Evolutionary conservation across 2,888 invertebrate genomes (phyloP), one percentile per base, ranked within the genome.

Genomic region (Electrophaes corylata): DNA sequence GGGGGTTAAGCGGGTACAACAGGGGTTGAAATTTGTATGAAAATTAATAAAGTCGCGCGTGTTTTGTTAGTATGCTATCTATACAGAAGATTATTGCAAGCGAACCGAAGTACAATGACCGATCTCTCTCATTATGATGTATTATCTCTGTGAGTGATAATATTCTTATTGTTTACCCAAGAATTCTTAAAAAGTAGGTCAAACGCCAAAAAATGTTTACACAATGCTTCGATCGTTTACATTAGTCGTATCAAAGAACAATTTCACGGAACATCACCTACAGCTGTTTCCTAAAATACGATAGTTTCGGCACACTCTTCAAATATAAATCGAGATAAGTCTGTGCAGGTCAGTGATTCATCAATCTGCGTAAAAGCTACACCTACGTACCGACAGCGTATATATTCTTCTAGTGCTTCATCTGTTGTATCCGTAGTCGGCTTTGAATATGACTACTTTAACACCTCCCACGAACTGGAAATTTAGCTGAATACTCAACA

Each of bases 301-400:
- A 69, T 71, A 69, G 68, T 70, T 73, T 67, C 62, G 62, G 56
- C 58, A 48, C 59, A 62, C 60, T 65, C 64, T 61, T 63, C 70
- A 67, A 67, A 75, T 72, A 71, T 69, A 74, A 71, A 78, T 72
- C 60, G 64, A 66, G 62, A 66, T 49, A 66, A 61, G 66, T 48
- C 18, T 67, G 29, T 33, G 33, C 23, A 65, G 59, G 69, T 71
- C 65, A 59, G 63, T 78, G 79, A 76, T 72, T 78, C 76, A 78
- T 73, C 69, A 71, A 70, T 70, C 61, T 31, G 60, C 39, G 57
- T 69, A 65, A 65, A 71, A 73, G 68, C 71, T 70, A 63, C 72
- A 71, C 71, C 72, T 68, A 76, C 73, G 65, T 65, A 58, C 35
- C 14, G 48, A 48, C 64, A 55, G n/a, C 14, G 43, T 55, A 23